These are phyloP conservation scores for Atta colombica DNA, from an alignment of 1,140 invertebrate genomes.

Conservation along the genomic window DNA sequence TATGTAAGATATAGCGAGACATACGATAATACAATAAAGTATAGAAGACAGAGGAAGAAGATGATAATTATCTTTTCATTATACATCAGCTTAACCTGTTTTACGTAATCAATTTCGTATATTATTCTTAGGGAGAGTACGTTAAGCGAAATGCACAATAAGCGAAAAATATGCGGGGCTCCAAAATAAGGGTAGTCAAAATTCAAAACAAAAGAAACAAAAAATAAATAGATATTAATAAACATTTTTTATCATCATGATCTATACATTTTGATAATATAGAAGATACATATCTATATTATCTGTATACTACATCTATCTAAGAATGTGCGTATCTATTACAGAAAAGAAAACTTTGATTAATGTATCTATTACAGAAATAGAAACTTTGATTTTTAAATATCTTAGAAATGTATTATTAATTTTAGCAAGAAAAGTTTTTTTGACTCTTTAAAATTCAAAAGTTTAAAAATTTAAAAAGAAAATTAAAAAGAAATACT, in stretches of 20 bases:
- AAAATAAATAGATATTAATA: background rate
- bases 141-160: background rate
- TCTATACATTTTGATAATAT: background rate
- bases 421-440: background rate
- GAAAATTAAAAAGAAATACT: background rate
- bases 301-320: too few relatives aligned
- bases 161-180: background rate
- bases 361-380: background rate
- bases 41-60: background rate
- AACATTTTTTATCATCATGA: background rate
- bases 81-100: constrained; percentile 48
- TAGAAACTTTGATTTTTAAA: background rate
- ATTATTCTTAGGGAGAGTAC: constrained; percentile 21
- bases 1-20: background rate
- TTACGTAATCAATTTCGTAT: constrained; percentile 70
- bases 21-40: constrained; percentile 24
- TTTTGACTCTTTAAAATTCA: background rate
- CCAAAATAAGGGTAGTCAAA: constrained; percentile 37
- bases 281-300: too few relatives aligned
- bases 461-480: background rate
- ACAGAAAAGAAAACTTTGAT: too few relatives aligned
- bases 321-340: background rate
- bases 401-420: background rate
- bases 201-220: constrained; percentile 10
- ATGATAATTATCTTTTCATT: constrained; percentile 67